Evolutionary conservation across 2,797 vertebrate species (phyloP).

Genomic region (Erpetoichthys calabaricus): DNA sequence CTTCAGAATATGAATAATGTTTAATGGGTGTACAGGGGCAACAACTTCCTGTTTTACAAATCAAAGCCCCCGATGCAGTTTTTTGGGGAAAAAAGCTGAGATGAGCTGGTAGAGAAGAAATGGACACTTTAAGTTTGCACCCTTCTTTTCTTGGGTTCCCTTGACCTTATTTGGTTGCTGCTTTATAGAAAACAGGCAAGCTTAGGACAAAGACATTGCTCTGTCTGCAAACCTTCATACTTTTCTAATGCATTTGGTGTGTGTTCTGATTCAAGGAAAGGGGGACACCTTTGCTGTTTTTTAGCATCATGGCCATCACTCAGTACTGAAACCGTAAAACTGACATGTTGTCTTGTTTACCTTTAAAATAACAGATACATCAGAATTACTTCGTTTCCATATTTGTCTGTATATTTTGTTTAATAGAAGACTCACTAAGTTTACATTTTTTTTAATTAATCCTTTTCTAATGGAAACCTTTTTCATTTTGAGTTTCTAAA

Average conservation of each 20-base stretch:
- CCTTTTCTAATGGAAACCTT: no score
- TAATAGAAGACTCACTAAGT: no score
- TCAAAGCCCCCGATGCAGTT: neutral
- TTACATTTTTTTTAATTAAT: no score
- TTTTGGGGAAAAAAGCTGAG: neutral
- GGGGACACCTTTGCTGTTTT: constrained; percentile 30
- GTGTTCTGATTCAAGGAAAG: constrained; percentile 31
- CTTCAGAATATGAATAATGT: neutral
- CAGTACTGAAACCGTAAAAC: no score
- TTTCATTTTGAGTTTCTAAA: no score
- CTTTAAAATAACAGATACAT: no score
- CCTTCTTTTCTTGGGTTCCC: constrained; percentile 6
- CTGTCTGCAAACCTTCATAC: constrained; percentile 19
- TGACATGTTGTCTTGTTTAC: no score
- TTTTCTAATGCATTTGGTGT: constrained; percentile 22
- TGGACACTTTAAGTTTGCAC: no score
- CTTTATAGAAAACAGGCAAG: neutral
- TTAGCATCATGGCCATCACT: no score
- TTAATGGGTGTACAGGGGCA: no score
- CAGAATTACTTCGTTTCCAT: no score
- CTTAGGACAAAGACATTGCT: constrained; percentile 21
- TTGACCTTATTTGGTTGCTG: neutral
- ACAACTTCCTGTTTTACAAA: neutral
- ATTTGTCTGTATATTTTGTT: no score
- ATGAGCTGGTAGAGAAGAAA: neutral